Evolutionary conservation across 2,113 vertebrate genomes (phyloP), one percentile per base, ranked within the genome.

Genomic region (Labeo rohita): DNA sequence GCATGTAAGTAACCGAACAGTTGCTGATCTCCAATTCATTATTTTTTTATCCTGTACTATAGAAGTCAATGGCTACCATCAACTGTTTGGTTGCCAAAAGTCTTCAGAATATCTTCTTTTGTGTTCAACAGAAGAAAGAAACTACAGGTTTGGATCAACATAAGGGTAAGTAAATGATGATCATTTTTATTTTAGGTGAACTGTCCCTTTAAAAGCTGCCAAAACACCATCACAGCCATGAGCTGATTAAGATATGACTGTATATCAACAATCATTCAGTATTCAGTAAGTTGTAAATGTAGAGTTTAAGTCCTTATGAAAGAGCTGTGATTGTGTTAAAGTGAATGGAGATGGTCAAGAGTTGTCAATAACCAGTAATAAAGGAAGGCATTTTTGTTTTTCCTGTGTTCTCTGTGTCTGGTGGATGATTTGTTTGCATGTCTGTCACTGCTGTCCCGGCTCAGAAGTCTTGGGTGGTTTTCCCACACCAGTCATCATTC

Each of bases 401-500:
- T 56, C 13, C 50, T 4, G 73, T 75, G 75, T 56, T 78, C n/a
- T 75, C 8, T n/a, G 8, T 78, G 75, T 78, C 28, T 10, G 15
- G 16, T 12, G 7, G 72, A 74, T 74, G 18, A 74, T 74, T 74
- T 74, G 72, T 39, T 5, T 56, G 50, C 6, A 12, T 73, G 68
- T 74, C 68, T 3, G 4, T 74, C 82, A 47, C 68, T 84, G 28
- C 12, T 56, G 65, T 54, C 61, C 8, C 28, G 49, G 9, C 68
- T 59, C 70, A 45, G 36, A 84, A 74, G 70, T 74, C 70, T 39
- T 84, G 83, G 83, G 82, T 84, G 82, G 82, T 54, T 74, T 84
- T 74, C 82, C 70, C 82, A 84, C 49, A 45, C 82, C 52, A n/a
- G 70, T 72, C 83, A 76, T 84, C 72, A 84, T 18, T 84, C 72